These are phyloP conservation scores for Epizoanthus ramosus DNA, from an alignment of 92 coral and sea anemone genomes.

Conservation along the genomic window DNA sequence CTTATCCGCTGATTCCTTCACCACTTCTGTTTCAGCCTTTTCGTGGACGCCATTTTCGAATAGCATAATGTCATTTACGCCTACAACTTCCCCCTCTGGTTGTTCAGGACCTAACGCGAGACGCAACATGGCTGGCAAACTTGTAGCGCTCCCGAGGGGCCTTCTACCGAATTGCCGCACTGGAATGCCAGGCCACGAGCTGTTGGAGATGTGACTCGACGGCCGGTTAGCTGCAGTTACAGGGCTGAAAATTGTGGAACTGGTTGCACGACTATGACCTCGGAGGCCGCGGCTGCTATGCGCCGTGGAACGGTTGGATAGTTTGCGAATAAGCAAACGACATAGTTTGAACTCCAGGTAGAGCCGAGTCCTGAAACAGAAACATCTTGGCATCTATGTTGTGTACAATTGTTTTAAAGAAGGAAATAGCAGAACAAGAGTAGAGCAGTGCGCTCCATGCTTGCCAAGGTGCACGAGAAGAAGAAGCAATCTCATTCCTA, in stretches of 20 bases:
- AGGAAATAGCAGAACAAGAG: not conserved
- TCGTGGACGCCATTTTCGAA: not conserved
- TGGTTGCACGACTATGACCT: slow-evolving; percentile 91
- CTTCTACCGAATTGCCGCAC: slow-evolving; percentile 81
- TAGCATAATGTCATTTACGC: not conserved
- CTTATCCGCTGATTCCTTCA: not conserved
- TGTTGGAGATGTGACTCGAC: slow-evolving; percentile 71
- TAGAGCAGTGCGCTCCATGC: not conserved
- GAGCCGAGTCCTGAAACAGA: slow-evolving; percentile 71
- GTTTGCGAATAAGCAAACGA: slow-evolving; percentile 83
- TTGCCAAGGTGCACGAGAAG: not conserved
- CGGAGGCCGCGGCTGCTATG: slow-evolving; percentile 91
- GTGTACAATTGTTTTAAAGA: not conserved
- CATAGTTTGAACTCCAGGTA: slow-evolving; percentile 92
- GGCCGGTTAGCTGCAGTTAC: slow-evolving; percentile 62
- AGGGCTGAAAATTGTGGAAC: slow-evolving; percentile 67
- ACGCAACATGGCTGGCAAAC: slow-evolving; percentile 90
- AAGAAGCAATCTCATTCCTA: no score
- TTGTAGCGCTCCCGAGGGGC: slow-evolving; percentile 94
- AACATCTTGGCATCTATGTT: not conserved
- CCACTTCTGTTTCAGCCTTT: not conserved
- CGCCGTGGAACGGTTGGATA: slow-evolving; percentile 78
- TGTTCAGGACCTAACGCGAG: slow-evolving; percentile 59
- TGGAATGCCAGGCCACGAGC: slow-evolving; percentile 91
- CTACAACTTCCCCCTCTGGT: not conserved